phyloP scores from a whole-genome alignment of 2,797 vertebrate species.

The Malacoctenus gilli region DNA sequence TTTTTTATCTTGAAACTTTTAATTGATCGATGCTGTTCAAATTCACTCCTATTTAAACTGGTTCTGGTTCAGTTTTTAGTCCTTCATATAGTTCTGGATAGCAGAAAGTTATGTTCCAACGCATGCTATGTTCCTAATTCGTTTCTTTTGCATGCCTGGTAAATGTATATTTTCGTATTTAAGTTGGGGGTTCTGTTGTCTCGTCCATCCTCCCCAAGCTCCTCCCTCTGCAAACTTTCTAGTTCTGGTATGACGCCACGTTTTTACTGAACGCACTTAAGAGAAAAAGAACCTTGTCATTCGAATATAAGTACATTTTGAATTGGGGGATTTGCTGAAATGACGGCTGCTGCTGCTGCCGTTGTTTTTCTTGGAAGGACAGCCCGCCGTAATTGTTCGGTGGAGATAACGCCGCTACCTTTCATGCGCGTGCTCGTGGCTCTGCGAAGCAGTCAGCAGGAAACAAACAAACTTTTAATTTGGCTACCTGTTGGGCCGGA shows the following conservation, averaged over 20 bases:
- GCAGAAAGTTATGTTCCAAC: too few species aligned
- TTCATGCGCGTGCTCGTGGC: conserved; percentile 12
- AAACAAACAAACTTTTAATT: conserved; percentile 13
- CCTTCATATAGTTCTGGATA: too few species aligned
- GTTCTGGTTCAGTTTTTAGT: too few species aligned
- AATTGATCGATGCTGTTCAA: too few species aligned
- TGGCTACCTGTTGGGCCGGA: conserved; percentile 8
- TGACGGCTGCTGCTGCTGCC: background rate
- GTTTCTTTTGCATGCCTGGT: too few species aligned
- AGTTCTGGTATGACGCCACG: conserved; percentile 1
- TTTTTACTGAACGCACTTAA: too few species aligned
- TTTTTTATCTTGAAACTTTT: too few species aligned
- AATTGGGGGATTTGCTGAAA: background rate
- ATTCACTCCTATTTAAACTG: too few species aligned
- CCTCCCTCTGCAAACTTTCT: background rate
- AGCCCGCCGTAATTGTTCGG: conserved; percentile 6
- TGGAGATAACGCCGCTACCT: background rate
- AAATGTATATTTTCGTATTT: too few species aligned
- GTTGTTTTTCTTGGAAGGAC: conserved; percentile 2
- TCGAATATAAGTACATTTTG: conserved; percentile 1
- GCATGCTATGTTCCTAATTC: too few species aligned
- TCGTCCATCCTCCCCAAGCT: background rate
- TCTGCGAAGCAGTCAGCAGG: background rate
- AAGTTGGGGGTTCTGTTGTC: conserved; percentile 2
- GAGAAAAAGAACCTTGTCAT: background rate